Evolutionary conservation across 2,888 invertebrate species (phyloP).

Genomic region (Maniola hyperantus): DNA sequence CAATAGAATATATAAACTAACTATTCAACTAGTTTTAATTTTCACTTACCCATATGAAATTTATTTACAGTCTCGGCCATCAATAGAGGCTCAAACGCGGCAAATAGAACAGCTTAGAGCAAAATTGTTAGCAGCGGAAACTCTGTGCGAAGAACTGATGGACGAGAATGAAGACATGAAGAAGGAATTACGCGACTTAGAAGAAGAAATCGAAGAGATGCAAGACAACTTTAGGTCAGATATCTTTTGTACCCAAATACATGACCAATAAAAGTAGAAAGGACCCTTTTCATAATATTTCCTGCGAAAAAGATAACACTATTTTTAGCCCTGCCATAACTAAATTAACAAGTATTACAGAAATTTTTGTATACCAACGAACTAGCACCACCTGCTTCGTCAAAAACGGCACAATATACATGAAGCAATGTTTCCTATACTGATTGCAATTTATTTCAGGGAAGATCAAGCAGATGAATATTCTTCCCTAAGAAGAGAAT

Average conservation of each 20-base stretch:
- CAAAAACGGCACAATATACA: too few relatives aligned
- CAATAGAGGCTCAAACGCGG: conserved; percentile 81
- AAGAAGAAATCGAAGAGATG: conserved; percentile 99
- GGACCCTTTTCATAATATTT: not conserved
- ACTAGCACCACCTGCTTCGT: too few relatives aligned
- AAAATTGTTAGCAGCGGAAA: conserved; percentile 94
- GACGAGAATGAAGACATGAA: conserved; percentile 98
- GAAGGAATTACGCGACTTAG: conserved; percentile 95
- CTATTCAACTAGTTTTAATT: not conserved
- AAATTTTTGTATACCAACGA: too few relatives aligned
- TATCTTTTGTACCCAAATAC: too few relatives aligned
- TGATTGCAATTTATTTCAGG: conserved; percentile 65
- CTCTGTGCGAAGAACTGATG: conserved; percentile 95
- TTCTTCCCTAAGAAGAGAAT: conserved; percentile 94
- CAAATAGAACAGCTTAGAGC: conserved; percentile 88
- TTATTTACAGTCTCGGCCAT: conserved; percentile 70
- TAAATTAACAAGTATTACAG: not conserved
- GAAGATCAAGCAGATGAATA: conserved; percentile 99
- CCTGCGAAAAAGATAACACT: not conserved
- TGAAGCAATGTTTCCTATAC: not conserved
- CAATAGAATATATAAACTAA: not conserved
- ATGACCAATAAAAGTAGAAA: too few relatives aligned
- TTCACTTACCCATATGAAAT: not conserved
- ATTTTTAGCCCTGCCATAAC: not conserved
- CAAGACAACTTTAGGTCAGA: conserved; percentile 94